Evolutionary conservation across 2,113 vertebrate species (phyloP).

Genomic region (Brevimyrus niger): DNA sequence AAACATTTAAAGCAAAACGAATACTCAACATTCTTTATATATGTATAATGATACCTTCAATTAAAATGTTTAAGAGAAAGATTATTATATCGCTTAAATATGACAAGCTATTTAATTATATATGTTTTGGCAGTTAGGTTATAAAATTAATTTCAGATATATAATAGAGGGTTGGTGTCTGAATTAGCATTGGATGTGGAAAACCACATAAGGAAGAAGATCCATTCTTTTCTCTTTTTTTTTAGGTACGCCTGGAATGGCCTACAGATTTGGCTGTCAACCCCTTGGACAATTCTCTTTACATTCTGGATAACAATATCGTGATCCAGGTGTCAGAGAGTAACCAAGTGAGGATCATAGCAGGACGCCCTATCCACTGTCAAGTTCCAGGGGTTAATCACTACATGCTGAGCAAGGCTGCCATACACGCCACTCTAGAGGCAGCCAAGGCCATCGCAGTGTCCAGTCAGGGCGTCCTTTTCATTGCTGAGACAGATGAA

Average conservation of each 20-base stretch:
- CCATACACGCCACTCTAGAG: slow-evolving; percentile 71
- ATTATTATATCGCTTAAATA: background rate
- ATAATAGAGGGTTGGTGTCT: background rate
- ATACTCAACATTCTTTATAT: background rate
- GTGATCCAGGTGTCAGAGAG: slow-evolving; percentile 73
- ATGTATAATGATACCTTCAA: background rate
- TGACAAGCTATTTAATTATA: background rate
- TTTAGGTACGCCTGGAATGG: slow-evolving; percentile 73
- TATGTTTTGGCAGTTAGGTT: background rate
- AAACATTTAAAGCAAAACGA: background rate
- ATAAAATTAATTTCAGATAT: background rate
- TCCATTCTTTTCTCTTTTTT: background rate
- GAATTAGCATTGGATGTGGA: background rate
- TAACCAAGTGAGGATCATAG: slow-evolving; percentile 65
- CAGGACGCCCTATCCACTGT: slow-evolving; percentile 74
- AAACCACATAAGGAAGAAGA: background rate
- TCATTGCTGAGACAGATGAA: slow-evolving; percentile 75
- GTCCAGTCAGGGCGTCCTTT: slow-evolving; percentile 67
- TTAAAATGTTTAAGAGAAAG: background rate
- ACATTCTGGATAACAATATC: slow-evolving; percentile 76
- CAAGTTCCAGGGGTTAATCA: slow-evolving; percentile 74
- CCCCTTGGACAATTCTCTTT: slow-evolving; percentile 73
- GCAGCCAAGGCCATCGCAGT: slow-evolving; percentile 69
- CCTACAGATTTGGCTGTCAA: slow-evolving; percentile 75
- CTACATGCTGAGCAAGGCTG: slow-evolving; percentile 71